Percentiles rank a stretch among this genome's conserved stretches.
Evolutionary conservation across 2,888 invertebrate species (phyloP).

Genomic region (Dynastes maya): DNA sequence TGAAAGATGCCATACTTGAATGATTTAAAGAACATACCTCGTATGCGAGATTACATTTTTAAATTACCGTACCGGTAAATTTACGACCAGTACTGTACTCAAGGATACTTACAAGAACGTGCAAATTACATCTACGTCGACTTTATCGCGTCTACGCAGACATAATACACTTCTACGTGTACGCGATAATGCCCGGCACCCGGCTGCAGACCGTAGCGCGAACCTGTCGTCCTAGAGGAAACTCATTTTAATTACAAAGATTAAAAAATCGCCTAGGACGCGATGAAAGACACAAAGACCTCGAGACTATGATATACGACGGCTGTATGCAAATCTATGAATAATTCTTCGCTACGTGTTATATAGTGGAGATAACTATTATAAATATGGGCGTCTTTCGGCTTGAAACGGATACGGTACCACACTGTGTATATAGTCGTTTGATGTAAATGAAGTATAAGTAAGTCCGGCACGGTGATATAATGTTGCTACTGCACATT

Average conservation of each 20-base stretch:
- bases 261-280: slow-evolving; percentile 68
- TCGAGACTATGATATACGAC: slow-evolving; percentile 64
- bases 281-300: slow-evolving; percentile 67
- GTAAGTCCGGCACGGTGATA: slow-evolving; percentile 3
- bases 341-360: slow-evolving; percentile 68
- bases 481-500: background rate
- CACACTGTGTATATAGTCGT: slow-evolving; percentile 43
- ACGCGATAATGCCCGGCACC: background rate
- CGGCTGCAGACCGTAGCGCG: background rate
- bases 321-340: slow-evolving; percentile 66
- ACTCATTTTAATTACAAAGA: slow-evolving; percentile 70
- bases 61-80: too few species aligned
- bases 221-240: slow-evolving; percentile 62
- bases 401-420: slow-evolving; percentile 27
- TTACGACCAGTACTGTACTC: too few species aligned
- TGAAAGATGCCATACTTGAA: too few species aligned
- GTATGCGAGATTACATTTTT: too few species aligned
- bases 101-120: background rate
- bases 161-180: background rate
- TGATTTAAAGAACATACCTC: too few species aligned
- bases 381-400: slow-evolving; percentile 61
- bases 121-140: background rate
- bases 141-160: slow-evolving; percentile 3
- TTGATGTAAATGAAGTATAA: slow-evolving; percentile 56
- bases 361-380: slow-evolving; percentile 65